Percentiles rank a stretch among this genome's conserved stretches.
Conservation (phyloP, 2,797 vertebrate genomes). For the Chloroceryle inda region DNA sequence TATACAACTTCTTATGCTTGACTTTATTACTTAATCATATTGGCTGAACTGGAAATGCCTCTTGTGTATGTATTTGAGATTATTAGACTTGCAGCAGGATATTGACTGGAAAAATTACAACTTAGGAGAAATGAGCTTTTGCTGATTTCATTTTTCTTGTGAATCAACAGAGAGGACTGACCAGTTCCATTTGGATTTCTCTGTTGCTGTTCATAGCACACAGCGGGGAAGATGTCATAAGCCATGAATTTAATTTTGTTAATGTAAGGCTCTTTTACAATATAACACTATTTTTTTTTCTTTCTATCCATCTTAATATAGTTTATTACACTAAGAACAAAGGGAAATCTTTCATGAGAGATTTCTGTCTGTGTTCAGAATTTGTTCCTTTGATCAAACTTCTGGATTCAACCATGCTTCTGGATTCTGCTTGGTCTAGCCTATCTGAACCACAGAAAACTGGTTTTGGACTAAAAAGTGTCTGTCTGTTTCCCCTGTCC, state of each 20-base stretch:
- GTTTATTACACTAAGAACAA: constrained; percentile 1
- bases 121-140: constrained; percentile 34
- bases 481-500: neutral
- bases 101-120: constrained; percentile 44
- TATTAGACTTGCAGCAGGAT: constrained; percentile 47
- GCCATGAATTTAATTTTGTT: neutral
- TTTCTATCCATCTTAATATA: neutral
- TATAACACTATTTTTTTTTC: neutral
- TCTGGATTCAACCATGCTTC: neutral
- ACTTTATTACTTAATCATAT: constrained; percentile 49
- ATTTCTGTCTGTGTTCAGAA: neutral
- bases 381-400: neutral
- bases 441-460: neutral
- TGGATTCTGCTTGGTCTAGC: neutral
- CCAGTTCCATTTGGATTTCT: neutral
- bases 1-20: neutral
- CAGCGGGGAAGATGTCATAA: neutral
- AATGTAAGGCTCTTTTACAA: neutral
- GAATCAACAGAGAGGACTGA: neutral
- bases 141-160: neutral
- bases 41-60: constrained; percentile 26
- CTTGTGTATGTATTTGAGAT: constrained; percentile 20
- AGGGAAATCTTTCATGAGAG: neutral
- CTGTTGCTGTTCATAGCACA: neutral
- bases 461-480: neutral